These are phyloP conservation scores for Monodelphis domestica DNA, from an alignment of 2,797 vertebrate species.

Conservation along the genomic window DNA sequence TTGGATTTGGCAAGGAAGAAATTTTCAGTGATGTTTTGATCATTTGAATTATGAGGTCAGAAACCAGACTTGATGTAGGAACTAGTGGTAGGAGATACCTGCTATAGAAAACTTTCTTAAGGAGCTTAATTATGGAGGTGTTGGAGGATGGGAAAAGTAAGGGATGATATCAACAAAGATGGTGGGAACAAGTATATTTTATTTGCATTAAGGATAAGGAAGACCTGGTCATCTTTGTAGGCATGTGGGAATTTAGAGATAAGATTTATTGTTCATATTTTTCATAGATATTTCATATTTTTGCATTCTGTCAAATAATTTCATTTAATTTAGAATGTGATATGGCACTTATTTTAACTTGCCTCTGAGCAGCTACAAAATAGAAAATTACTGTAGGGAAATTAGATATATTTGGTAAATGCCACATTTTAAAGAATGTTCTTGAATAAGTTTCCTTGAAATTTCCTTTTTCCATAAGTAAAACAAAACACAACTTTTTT, in stretches of 20 bases:
- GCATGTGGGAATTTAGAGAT: slow-evolving; percentile 3
- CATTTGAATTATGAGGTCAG: not conserved
- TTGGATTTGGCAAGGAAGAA: not conserved
- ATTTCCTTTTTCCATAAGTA: not conserved
- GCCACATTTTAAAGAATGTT: not conserved
- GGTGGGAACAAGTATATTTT: not conserved
- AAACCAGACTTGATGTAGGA: not conserved
- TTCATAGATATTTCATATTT: slow-evolving; percentile 9
- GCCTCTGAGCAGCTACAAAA: slow-evolving; percentile 19
- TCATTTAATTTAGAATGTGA: not conserved
- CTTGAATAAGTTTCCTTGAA: not conserved
- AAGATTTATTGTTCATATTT: slow-evolving; percentile 67
- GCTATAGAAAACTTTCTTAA: not conserved
- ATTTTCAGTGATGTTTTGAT: not conserved
- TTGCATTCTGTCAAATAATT: not conserved
- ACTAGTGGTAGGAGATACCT: not conserved
- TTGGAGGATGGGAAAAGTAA: not conserved
- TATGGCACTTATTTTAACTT: slow-evolving; percentile 13
- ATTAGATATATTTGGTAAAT: not conserved
- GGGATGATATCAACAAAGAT: not conserved
- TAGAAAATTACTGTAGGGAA: not conserved
- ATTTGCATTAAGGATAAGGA: not conserved
- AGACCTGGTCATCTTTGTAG: not conserved
- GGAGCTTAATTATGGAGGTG: not conserved
- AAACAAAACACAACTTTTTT: not conserved